Conservation (phyloP, 2,888 invertebrate species). For the Chloromyia formosa region DNA sequence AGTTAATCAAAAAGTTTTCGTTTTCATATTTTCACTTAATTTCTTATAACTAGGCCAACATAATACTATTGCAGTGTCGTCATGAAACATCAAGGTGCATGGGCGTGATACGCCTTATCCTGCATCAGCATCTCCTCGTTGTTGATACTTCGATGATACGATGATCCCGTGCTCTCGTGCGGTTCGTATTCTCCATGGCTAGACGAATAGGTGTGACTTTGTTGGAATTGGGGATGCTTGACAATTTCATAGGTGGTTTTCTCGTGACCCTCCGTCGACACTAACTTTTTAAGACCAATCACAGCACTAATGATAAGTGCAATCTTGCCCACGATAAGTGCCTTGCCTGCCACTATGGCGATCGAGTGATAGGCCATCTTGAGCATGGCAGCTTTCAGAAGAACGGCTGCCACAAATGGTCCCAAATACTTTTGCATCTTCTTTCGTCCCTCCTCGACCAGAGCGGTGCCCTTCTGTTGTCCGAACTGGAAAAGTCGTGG, state of each 20-base stretch:
- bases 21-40: neutral
- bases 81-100: slow-evolving; percentile 57
- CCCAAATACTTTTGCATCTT: slow-evolving; percentile 73
- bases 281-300: slow-evolving; percentile 81
- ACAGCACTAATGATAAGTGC: slow-evolving; percentile 81
- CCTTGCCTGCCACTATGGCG: slow-evolving; percentile 81
- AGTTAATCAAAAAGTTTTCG: neutral
- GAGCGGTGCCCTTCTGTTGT: slow-evolving; percentile 62
- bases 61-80: neutral
- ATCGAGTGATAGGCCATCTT: slow-evolving; percentile 80
- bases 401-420: slow-evolving; percentile 73
- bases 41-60: neutral
- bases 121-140: slow-evolving; percentile 70
- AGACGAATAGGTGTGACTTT: slow-evolving; percentile 77
- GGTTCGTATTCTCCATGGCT: slow-evolving; percentile 72
- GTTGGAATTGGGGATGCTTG: slow-evolving; percentile 84
- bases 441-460: slow-evolving; percentile 67
- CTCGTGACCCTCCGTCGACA: slow-evolving; percentile 75
- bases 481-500: slow-evolving; percentile 65
- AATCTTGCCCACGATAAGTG: slow-evolving; percentile 83
- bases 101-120: slow-evolving; percentile 71
- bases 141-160: slow-evolving; percentile 69
- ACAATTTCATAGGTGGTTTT: slow-evolving; percentile 87
- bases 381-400: slow-evolving; percentile 76
- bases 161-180: slow-evolving; percentile 67